These are phyloP conservation scores for Semnornis frantzii DNA, from an alignment of 2,113 vertebrate genomes.

Conservation along the genomic window DNA sequence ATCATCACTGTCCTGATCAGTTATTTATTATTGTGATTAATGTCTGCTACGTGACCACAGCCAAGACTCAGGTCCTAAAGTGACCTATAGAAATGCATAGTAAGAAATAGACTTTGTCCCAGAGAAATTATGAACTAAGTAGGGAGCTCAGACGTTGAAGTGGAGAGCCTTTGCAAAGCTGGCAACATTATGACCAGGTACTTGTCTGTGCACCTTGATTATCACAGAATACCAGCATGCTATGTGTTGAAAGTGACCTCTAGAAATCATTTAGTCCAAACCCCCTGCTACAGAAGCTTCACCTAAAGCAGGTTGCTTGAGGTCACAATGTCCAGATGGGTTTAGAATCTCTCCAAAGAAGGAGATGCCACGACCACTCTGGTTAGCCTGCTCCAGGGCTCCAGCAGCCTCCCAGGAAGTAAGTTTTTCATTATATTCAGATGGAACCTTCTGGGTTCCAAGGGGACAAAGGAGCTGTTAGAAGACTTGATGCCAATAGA, in stretches of 20 bases:
- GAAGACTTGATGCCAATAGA: neutral
- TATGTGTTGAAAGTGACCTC: too few species aligned
- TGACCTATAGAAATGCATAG: neutral
- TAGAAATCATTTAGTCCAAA: too few species aligned
- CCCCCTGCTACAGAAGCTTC: too few species aligned
- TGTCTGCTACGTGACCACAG: conserved; percentile 43
- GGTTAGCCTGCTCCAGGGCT: too few species aligned
- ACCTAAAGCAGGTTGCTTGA: too few species aligned
- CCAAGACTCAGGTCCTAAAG: neutral
- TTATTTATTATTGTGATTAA: neutral
- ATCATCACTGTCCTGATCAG: neutral
- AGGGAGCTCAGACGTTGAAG: neutral
- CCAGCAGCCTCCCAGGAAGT: too few species aligned
- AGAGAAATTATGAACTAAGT: neutral
- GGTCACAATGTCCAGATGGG: too few species aligned
- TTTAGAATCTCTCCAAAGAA: too few species aligned
- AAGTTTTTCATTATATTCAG: too few species aligned
- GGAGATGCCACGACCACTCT: too few species aligned
- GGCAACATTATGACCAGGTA: neutral
- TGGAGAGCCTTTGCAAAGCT: neutral
- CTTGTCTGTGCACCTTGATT: neutral
- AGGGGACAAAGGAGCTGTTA: neutral
- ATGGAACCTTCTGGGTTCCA: too few species aligned
- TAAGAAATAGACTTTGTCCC: conserved; percentile 33
- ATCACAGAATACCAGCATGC: too few species aligned